phyloP scores from a whole-genome alignment of 2,888 invertebrate species.

The Plebejus melissa region DNA sequence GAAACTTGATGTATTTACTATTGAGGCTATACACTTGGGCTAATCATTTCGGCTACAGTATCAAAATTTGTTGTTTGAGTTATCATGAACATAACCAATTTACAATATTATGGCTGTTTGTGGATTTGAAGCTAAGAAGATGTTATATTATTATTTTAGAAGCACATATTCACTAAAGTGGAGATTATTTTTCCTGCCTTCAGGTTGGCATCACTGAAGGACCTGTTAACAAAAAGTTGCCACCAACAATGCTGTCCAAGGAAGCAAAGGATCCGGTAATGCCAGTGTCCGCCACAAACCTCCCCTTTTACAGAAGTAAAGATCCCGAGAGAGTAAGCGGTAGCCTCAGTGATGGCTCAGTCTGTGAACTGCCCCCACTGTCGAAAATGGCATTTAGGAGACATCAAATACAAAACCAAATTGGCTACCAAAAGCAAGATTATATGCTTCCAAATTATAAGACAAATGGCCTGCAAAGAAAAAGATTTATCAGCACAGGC shows the following conservation, averaged over 20 bases:
- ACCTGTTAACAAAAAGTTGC: conserved; percentile 72
- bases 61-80: background rate
- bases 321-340: conserved; percentile 50
- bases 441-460: conserved; percentile 46
- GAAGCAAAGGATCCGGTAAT: conserved; percentile 57
- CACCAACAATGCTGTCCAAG: conserved; percentile 68
- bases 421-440: conserved; percentile 46
- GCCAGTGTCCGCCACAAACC: conserved; percentile 53
- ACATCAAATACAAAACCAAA: conserved; percentile 49
- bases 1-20: background rate
- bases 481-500: conserved; percentile 54
- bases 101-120: conserved; percentile 57
- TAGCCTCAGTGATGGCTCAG: conserved; percentile 67
- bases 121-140: conserved; percentile 74
- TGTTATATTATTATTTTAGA: conserved; percentile 61
- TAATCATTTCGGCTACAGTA: background rate
- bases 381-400: conserved; percentile 51
- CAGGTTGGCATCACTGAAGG: conserved; percentile 79
- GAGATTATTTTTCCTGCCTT: conserved; percentile 79
- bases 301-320: conserved; percentile 46
- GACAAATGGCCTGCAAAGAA: conserved; percentile 50
- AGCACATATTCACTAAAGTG: conserved; percentile 77
- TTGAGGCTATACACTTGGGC: background rate
- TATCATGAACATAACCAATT: conserved; percentile 24
- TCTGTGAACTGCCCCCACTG: conserved; percentile 56